A percentile compares a stretch with the other conserved stretches of the same genome.
These are phyloP conservation scores for Cebus imitator DNA, from an alignment of 2,113 vertebrate genomes.

Conservation along the genomic window DNA sequence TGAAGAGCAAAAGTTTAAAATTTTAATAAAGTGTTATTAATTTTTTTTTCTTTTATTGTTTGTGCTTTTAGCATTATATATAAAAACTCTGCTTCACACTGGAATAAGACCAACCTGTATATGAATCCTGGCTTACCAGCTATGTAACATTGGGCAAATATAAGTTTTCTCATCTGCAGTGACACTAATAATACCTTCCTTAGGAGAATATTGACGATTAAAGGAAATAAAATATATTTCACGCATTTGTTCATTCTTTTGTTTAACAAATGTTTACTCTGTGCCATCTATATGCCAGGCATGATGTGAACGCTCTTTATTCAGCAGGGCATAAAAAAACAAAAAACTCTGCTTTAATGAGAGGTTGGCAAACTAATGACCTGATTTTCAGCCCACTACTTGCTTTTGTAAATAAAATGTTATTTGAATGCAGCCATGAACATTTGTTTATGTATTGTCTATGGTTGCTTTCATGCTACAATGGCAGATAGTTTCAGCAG, in stretches of 20 bases:
- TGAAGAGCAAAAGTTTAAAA: conserved; percentile 26
- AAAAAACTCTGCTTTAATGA: not conserved
- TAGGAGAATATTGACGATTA: not conserved
- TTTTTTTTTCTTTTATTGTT: conserved; percentile 5
- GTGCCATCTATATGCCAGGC: not conserved
- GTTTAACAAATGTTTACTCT: not conserved
- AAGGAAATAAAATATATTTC: not conserved
- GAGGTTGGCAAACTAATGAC: not conserved
- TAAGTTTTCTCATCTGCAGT: not conserved
- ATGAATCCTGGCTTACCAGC: not conserved
- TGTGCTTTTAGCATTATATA: not conserved
- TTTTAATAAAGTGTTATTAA: not conserved
- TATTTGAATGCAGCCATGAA: not conserved
- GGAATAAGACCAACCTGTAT: not conserved
- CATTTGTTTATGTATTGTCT: not conserved
- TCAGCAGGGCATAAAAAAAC: not conserved
- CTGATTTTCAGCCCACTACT: not conserved
- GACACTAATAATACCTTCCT: not conserved
- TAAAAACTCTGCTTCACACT: not conserved
- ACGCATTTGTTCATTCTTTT: not conserved
- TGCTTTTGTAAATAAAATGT: conserved; percentile 28
- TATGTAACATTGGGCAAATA: not conserved
- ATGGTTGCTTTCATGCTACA: not conserved
- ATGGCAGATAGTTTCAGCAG: not conserved
- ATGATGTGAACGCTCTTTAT: not conserved